A percentile compares a stretch with the other conserved stretches of the same genome.
Evolutionary conservation across 2,113 vertebrate genomes (phyloP).

Genomic region (Ammodytes marinus): DNA sequence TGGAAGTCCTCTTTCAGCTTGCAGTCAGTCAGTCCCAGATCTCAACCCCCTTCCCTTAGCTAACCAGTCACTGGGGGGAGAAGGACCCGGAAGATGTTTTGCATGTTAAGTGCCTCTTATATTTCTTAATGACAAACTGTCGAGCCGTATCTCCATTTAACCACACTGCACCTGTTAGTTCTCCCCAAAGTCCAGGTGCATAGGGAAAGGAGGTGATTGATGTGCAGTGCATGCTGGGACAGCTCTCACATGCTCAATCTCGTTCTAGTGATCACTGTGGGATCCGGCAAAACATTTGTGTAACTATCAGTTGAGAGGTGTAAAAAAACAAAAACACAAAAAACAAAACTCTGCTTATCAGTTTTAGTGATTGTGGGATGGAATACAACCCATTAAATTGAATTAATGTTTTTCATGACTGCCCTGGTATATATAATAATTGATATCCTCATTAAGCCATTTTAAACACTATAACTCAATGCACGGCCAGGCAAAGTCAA

Average conservation of each 20-base stretch:
- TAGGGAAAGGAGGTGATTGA: background rate
- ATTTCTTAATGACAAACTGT: constrained; percentile 13
- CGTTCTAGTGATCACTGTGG: background rate
- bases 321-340: background rate
- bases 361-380: background rate
- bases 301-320: background rate
- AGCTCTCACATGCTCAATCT: constrained; percentile 17
- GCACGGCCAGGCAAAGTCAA: background rate
- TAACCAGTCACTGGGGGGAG: background rate
- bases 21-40: constrained; percentile 15
- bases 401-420: constrained; percentile 1
- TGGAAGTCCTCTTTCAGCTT: constrained; percentile 54
- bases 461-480: constrained; percentile 30
- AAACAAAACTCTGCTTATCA: background rate
- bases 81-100: constrained; percentile 28
- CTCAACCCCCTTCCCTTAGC: constrained; percentile 15
- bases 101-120: constrained; percentile 23
- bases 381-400: constrained; percentile 4
- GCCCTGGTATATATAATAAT: constrained; percentile 2
- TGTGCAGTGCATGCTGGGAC: constrained; percentile 1
- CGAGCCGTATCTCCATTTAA: constrained; percentile 21
- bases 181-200: background rate
- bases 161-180: background rate
- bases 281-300: constrained; percentile 3
- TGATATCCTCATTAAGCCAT: constrained; percentile 28